Evolutionary conservation across 1,140 invertebrate species (phyloP).

Genomic region (Batillaria attramentaria): DNA sequence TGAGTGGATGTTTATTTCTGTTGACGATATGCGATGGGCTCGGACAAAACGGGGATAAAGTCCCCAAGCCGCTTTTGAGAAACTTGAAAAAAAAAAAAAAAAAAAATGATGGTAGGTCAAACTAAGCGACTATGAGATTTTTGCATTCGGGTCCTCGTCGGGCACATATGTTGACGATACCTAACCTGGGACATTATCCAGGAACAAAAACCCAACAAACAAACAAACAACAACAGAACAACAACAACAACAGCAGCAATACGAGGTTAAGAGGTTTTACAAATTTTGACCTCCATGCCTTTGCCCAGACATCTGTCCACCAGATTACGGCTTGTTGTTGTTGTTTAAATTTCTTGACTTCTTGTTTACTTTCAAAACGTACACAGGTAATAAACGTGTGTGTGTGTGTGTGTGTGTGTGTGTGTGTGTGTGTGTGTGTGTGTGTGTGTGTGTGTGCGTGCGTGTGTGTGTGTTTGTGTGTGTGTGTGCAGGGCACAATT

Average conservation of each 20-base stretch:
- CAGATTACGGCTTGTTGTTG: background rate
- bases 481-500: constrained; percentile 33
- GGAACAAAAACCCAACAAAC: too few relatives aligned
- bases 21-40: background rate
- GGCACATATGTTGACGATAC: background rate
- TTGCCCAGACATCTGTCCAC: background rate
- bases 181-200: background rate
- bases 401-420: background rate
- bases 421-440: background rate
- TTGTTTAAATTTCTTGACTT: too few relatives aligned
- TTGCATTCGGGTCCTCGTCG: background rate
- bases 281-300: background rate
- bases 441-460: too few relatives aligned
- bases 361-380: background rate
- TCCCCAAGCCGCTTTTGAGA: too few relatives aligned
- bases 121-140: too few relatives aligned
- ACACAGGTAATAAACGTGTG: background rate
- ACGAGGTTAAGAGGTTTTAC: too few relatives aligned
- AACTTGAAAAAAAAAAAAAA: too few relatives aligned
- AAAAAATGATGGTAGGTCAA: too few relatives aligned
- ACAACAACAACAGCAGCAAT: too few relatives aligned
- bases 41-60: too few relatives aligned
- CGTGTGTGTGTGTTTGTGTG: background rate
- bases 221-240: too few relatives aligned
- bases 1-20: constrained; percentile 1